Base-by-base conservation (phyloP, 2,888 invertebrate species). In the Toxonevra muliebris region DNA sequence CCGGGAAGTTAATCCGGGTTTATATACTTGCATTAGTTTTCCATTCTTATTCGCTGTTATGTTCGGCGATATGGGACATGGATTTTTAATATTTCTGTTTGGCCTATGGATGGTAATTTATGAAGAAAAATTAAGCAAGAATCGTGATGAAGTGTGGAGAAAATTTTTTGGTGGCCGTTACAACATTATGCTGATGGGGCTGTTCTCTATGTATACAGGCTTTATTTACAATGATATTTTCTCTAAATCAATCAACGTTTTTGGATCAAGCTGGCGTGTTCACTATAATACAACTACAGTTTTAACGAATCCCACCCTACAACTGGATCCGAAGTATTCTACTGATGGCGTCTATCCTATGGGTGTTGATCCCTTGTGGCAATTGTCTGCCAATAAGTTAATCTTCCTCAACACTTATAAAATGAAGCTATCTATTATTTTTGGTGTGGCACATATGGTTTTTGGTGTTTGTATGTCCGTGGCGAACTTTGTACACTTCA, bases 121-220 rank as follows among this genome's bases (percentile, higher is more conserved):
- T 71, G 97, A 98, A 84, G 92, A 92, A 72, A 89, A 90, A 64
- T 87, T 97, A 65, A 88, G 88, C 2, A 89, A 90, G 79, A 93
- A 92, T 75, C 88, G 89, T 20, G 89, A 90, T 81, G 94, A 96
- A 92, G 98, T 98, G 76, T 97, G 96, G 94, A 95, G 92, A 83
- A 98, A 96, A 75, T 97, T 98, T 88, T 98, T 98, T 85, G 95
- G 94, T 73, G 98, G 98, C 11, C 94, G 98, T 62, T 99, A 99
- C 87, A 96, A 99, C 71, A 94, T 99, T 62, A 88, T 98, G 50
- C 88, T 99, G 61, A 98, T 99, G 98, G 98, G 98, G 0, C 73
- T 94, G 43, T 99, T 99, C 87, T 97, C 98, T 0, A 93, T 98
- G 87, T 99, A 99, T 87, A 98, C 98, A 3, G 98, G 99, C 0